Evolutionary conservation across 2,888 invertebrate species (phyloP).

Genomic region (Beris chalybata): DNA sequence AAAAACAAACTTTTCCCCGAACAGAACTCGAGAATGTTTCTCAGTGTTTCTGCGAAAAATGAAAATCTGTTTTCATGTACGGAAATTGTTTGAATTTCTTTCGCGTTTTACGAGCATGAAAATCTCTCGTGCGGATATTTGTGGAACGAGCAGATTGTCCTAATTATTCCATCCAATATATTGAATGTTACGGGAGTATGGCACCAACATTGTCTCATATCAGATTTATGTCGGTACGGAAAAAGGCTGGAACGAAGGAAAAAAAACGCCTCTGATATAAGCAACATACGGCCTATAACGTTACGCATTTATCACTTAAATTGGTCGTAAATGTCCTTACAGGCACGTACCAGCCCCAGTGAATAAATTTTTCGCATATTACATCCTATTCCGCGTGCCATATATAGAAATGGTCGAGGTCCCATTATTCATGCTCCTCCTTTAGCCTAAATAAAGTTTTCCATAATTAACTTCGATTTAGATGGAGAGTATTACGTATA

Average conservation of each 20-base stretch:
- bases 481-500: too few species aligned
- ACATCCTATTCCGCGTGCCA: neutral
- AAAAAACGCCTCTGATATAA: neutral
- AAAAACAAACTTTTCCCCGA: neutral
- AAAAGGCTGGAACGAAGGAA: neutral
- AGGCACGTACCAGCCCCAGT: slow-evolving; percentile 17
- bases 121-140: neutral
- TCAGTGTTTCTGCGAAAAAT: neutral
- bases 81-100: slow-evolving; percentile 7
- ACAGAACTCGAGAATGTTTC: neutral
- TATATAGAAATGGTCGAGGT: too few species aligned
- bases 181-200: neutral
- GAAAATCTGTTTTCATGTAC: slow-evolving; percentile 9
- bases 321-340: slow-evolving; percentile 32
- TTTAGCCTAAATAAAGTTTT: too few species aligned
- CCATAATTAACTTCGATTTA: too few species aligned
- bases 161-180: slow-evolving; percentile 13
- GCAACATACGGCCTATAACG: slow-evolving; percentile 27
- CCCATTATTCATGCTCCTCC: too few species aligned
- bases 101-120: slow-evolving; percentile 12
- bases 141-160: slow-evolving; percentile 10
- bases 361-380: slow-evolving; percentile 25
- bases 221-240: neutral
- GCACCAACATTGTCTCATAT: neutral
- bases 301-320: slow-evolving; percentile 30